phyloP scores from a whole-genome alignment of 2,888 invertebrate species.

The Notodonta ziczac region DNA sequence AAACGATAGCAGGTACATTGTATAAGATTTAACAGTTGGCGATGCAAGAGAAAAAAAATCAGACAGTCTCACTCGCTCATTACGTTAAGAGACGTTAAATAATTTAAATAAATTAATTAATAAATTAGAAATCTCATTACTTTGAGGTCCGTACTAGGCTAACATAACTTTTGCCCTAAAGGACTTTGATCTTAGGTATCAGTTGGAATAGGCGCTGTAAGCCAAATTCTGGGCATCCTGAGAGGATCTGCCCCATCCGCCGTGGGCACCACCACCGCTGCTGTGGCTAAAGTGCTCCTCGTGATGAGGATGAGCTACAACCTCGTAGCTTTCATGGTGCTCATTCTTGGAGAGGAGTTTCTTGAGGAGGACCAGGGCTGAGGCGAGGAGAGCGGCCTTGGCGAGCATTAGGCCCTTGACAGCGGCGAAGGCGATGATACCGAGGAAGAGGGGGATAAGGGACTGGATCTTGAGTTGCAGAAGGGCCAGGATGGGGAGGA shows the following conservation, averaged over 20 bases:
- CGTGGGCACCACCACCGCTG: slow-evolving; percentile 80
- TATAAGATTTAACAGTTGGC: slow-evolving; percentile 44
- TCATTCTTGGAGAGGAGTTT: slow-evolving; percentile 89
- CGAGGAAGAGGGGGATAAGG: slow-evolving; percentile 91
- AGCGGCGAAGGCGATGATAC: slow-evolving; percentile 89
- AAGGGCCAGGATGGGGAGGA: slow-evolving; percentile 89
- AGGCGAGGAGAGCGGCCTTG: slow-evolving; percentile 92
- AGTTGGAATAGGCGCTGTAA: slow-evolving; percentile 87
- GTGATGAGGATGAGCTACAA: slow-evolving; percentile 88
- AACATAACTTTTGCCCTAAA: slow-evolving; percentile 45
- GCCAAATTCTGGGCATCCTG: slow-evolving; percentile 88
- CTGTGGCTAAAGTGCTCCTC: slow-evolving; percentile 83
- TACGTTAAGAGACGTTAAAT: slow-evolving; percentile 29
- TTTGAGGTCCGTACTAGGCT: slow-evolving; percentile 74
- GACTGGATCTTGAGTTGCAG: slow-evolving; percentile 92
- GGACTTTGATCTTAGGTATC: slow-evolving; percentile 62
- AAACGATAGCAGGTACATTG: slow-evolving; percentile 65
- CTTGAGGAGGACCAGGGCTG: slow-evolving; percentile 87
- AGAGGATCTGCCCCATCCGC: slow-evolving; percentile 87
- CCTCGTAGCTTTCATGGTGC: slow-evolving; percentile 89
- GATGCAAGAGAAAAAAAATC: slow-evolving; percentile 52
- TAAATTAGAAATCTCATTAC: slow-evolving; percentile 70
- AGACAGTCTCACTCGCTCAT: slow-evolving; percentile 71
- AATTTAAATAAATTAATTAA: slow-evolving; percentile 62
- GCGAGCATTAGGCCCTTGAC: slow-evolving; percentile 93